Evolutionary conservation across 2,113 vertebrate species (phyloP), one percentile per base, ranked within the genome.

Genomic region (Cyanoderma ruficeps): DNA sequence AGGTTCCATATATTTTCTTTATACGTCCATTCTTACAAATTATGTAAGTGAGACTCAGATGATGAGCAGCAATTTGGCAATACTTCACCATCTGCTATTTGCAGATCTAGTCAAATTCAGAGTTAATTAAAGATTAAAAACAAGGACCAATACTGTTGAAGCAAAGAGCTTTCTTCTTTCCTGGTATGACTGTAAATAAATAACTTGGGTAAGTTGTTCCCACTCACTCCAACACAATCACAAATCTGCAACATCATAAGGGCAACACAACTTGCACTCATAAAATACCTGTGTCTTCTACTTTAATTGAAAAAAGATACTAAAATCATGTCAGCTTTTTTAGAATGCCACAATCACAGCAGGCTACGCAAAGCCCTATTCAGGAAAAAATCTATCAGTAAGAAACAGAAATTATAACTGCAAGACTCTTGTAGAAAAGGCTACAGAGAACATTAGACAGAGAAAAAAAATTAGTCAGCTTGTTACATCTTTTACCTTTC

Each of bases 61-160:
- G 93, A 96, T 53, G 30, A 97, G 64, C 47, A 13, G 84, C 86
- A 95, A 84, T 91, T 95, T 97, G 92, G 89, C 78, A 96, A 68
- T 84, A 72, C 76, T 95, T 94, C 79, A 92, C 94, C 95, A 96
- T 96, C 94, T 97, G 94, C 57, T 97, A 93, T 95, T 96, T 90
- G 94, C 84, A 94, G 55, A 94, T 84, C 85, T 72, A 79, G 91
- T 95, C 70, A 96, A 96, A 94, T 88, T 91, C 94, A 91, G 78
- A 53, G 55, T 96, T 96, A 95, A 94, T 94, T 96, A 93, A 96
- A 95, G 95, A 97, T 72, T 95, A 91, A 95, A 96, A 69, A 76
- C 76, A 93, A 56, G 39, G 82, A 92, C 82, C 4, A 0, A 89
- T 64, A 88, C 16, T 87, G 81, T 16, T 84, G 74, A 90, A 96